Conservation (phyloP, 2,888 invertebrate genomes). For the Dysmachus trigonus region DNA sequence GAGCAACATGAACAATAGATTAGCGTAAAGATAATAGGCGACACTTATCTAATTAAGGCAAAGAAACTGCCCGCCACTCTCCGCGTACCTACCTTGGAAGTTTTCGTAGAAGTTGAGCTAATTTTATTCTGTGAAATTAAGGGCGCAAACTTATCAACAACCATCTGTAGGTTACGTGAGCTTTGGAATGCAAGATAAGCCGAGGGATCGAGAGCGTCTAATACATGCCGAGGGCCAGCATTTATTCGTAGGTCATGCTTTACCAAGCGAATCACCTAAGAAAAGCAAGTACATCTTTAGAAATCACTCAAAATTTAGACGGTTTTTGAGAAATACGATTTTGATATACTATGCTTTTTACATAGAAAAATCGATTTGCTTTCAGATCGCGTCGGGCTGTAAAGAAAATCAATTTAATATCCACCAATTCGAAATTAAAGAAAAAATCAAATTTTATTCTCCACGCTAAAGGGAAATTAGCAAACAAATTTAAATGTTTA, state of each 20-base stretch:
- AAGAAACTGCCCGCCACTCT: neutral
- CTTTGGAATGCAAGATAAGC: slow-evolving; percentile 91
- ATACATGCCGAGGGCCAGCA: slow-evolving; percentile 90
- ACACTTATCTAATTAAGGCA: slow-evolving; percentile 12
- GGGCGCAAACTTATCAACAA: slow-evolving; percentile 69
- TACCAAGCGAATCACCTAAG: slow-evolving; percentile 78
- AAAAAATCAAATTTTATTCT: no score
- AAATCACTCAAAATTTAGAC: neutral
- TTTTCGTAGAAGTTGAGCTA: slow-evolving; percentile 56
- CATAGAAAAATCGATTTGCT: no score
- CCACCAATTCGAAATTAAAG: no score
- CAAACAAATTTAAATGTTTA: no score
- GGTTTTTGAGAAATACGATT: no score
- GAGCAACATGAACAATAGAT: neutral
- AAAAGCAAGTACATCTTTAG: neutral
- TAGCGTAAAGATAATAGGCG: neutral
- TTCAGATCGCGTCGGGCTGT: no score
- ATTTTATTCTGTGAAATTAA: slow-evolving; percentile 23
- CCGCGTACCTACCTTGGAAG: slow-evolving; percentile 50
- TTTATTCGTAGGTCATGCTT: slow-evolving; percentile 93
- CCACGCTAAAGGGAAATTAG: no score
- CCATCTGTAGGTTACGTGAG: slow-evolving; percentile 79
- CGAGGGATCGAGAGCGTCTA: slow-evolving; percentile 86
- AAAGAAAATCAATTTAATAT: no score
- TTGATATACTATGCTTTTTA: no score